Percentiles rank a stretch among this genome's conserved stretches.
phyloP scores from a whole-genome alignment of 2,797 vertebrate species.

The Emydoidea blandingii region DNA sequence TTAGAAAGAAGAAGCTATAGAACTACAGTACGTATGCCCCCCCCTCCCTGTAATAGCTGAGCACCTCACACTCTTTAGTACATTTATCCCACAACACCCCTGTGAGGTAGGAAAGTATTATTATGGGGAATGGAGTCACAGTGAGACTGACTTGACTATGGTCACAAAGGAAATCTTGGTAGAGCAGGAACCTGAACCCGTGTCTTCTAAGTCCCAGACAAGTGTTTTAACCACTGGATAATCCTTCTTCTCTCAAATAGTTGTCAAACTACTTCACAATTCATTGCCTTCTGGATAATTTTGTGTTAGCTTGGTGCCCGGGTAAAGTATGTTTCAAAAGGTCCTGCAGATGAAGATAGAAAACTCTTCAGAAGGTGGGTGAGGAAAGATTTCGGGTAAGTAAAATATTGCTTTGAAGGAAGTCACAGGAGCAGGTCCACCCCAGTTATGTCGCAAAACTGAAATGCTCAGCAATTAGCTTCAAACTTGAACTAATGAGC shows the following conservation, averaged over 20 bases:
- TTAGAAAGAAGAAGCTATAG: neutral
- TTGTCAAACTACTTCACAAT: slow-evolving; percentile 43
- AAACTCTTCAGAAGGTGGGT: slow-evolving; percentile 68
- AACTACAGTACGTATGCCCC: neutral
- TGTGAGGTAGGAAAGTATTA: neutral
- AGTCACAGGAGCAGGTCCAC: slow-evolving; percentile 56
- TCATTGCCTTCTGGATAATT: slow-evolving; percentile 67
- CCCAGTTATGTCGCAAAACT: slow-evolving; percentile 36
- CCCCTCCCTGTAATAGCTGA: neutral
- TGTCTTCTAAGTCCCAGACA: slow-evolving; percentile 18
- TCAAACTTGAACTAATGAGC: slow-evolving; percentile 4
- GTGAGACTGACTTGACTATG: neutral
- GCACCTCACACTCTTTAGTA: neutral
- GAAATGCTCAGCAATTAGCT: slow-evolving; percentile 55
- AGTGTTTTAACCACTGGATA: neutral
- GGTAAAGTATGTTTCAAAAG: slow-evolving; percentile 63
- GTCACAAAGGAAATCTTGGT: neutral
- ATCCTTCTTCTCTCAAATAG: slow-evolving; percentile 47
- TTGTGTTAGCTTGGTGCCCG: slow-evolving; percentile 63
- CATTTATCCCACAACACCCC: neutral
- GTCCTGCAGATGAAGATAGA: slow-evolving; percentile 72
- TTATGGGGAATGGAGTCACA: neutral
- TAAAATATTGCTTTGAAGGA: slow-evolving; percentile 64
- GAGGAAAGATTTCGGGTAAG: slow-evolving; percentile 69
- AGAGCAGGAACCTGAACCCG: neutral